These are phyloP conservation scores for Pongo abelii DNA, from an alignment of 2,113 vertebrate species.

Conservation along the genomic window DNA sequence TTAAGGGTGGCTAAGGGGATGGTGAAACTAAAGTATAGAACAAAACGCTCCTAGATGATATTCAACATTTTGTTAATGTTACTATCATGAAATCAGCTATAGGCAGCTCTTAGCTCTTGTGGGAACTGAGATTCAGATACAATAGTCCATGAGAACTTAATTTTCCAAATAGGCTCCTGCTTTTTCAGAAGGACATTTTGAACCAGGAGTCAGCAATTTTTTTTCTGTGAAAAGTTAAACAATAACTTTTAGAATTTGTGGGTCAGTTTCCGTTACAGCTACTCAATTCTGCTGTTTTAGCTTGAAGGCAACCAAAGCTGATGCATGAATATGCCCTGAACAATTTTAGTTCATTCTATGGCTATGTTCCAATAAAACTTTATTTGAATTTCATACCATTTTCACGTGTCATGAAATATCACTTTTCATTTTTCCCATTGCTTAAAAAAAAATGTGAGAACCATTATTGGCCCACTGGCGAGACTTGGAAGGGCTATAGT, in stretches of 20 bases:
- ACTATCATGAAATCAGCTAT: background rate
- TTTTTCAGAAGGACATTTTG: background rate
- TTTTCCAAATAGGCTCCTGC: background rate
- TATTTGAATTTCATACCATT: constrained; percentile 7
- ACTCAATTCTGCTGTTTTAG: background rate
- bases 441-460: background rate
- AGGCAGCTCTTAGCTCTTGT: background rate
- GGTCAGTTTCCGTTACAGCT: background rate
- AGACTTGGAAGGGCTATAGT: background rate
- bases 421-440: background rate
- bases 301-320: background rate
- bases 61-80: background rate
- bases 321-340: background rate
- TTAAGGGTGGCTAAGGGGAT: background rate
- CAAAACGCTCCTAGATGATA: background rate
- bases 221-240: background rate
- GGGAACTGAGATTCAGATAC: background rate
- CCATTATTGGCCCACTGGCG: background rate
- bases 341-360: background rate
- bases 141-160: background rate
- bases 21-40: background rate
- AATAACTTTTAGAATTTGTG: constrained; percentile 12
- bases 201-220: background rate
- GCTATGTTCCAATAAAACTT: background rate
- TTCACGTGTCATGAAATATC: background rate